Base-by-base conservation (phyloP, 2,113 vertebrate genomes). In the Campylomormyrus numenius region DNA sequence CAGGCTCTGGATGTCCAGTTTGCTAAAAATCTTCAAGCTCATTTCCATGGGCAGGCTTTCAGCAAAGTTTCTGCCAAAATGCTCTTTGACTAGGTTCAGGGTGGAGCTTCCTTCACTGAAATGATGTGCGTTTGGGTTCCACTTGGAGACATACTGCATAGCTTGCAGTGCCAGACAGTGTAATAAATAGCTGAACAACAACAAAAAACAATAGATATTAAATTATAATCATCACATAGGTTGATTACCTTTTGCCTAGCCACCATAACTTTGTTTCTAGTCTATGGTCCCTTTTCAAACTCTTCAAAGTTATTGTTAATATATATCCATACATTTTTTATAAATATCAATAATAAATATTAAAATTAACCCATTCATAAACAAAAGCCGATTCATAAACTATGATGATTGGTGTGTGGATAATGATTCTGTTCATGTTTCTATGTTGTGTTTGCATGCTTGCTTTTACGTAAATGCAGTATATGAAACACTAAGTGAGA, bases 1-100 rank as follows among this genome's bases (percentile, higher is more conserved):
- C 91, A 99, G 92, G 85, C 97, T 98, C 90, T 13, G 91, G 0
- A 96, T 21, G 85, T 98, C 97, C 91, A 99, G 93, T 86, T 94
- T 90, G 0, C 94, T 56, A 86, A 98, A 98, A 91, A 99, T 97
- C 90, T 90, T 94, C 50, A 92, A 90, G 87, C 94, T 96, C 91
- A 99, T 92, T 92, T 99, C 97, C 0, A 85, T 52, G 0, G 98
- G 97, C 10, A 98, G 93, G 0, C 17, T 27, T 2, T 96, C 93
- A 0, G 95, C 94, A 45, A 97, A 97, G 92, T 97, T 94, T 0
- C 77, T 39, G 21, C 52, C 2, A 83, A 8, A 66, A 77, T 39
- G 77, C 15, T 70, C 58, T 19, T 62, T 31, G 5, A 90, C 17
- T 45, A 90, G 3, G 15, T 6, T 89, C 83, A 80, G 27, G 84